phyloP scores from a whole-genome alignment of 2,888 invertebrate genomes.

The Pandemis cinnamomeana region DNA sequence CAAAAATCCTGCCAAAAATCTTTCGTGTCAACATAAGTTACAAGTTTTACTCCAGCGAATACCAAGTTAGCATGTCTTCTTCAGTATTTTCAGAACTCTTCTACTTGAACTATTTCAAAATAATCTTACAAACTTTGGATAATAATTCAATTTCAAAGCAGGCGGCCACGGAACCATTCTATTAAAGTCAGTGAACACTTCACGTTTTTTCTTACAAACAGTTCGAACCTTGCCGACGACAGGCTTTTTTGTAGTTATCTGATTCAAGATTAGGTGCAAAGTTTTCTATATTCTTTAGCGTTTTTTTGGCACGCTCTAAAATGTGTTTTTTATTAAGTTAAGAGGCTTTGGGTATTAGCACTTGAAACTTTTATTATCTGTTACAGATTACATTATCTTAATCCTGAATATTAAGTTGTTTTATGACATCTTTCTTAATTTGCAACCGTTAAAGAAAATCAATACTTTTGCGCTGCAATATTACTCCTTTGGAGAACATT shows the following conservation, averaged over 20 bases:
- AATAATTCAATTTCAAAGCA: not conserved
- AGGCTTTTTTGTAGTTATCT: conserved; percentile 73
- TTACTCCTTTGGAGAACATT: too few relatives aligned
- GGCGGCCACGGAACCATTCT: conserved; percentile 17
- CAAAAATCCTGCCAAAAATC: too few relatives aligned
- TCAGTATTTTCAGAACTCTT: too few relatives aligned
- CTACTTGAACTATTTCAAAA: too few relatives aligned
- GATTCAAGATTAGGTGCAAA: conserved; percentile 73
- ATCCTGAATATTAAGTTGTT: not conserved
- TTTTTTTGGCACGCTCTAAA: conserved; percentile 60
- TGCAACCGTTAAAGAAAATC: too few relatives aligned
- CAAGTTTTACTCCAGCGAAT: too few relatives aligned
- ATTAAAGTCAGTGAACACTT: conserved; percentile 6
- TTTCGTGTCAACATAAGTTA: too few relatives aligned
- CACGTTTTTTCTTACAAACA: conserved; percentile 35
- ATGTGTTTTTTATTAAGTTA: conserved; percentile 45
- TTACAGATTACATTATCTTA: not conserved
- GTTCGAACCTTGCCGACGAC: conserved; percentile 52
- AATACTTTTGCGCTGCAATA: too few relatives aligned
- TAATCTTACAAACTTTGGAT: not conserved
- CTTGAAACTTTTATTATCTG: conserved; percentile 3
- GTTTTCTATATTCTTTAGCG: conserved; percentile 55
- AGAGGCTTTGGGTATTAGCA: conserved; percentile 21
- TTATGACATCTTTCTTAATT: not conserved
- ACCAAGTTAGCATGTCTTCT: too few relatives aligned